phyloP scores from a whole-genome alignment of 2,113 vertebrate genomes.

The Probosciger aterrimus region DNA sequence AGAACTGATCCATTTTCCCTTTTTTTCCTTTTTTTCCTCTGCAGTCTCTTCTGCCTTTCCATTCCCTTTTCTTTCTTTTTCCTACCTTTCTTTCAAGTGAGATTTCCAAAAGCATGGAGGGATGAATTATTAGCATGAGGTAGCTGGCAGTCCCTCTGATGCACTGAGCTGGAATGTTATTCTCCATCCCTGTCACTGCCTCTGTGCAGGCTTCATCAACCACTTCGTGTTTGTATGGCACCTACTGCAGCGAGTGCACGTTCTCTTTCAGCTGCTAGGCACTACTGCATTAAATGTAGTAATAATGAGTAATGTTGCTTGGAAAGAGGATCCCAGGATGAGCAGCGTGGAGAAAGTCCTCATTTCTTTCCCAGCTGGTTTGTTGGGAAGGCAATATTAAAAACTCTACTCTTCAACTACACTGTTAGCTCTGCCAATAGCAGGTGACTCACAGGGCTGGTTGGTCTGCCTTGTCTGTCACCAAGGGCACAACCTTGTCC shows the following conservation, averaged over 20 bases:
- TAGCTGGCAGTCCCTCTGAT: neutral
- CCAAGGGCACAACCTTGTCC: neutral
- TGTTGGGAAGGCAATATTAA: neutral
- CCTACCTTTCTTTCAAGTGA: neutral
- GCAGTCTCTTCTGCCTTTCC: neutral
- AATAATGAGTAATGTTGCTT: neutral
- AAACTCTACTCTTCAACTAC: neutral
- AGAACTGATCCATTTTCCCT: neutral
- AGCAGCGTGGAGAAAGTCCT: neutral
- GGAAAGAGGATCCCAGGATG: neutral
- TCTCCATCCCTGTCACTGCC: neutral
- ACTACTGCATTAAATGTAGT: neutral
- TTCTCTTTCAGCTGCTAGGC: neutral
- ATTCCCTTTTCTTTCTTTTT: neutral
- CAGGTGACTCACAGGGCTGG: neutral
- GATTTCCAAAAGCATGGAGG: neutral
- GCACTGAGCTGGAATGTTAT: neutral
- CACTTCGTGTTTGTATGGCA: rapidly evolving
- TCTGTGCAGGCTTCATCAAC: neutral
- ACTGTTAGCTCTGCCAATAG: neutral
- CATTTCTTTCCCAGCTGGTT: neutral
- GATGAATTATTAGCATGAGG: neutral
- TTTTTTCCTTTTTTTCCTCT: neutral
- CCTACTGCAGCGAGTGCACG: rapidly evolving
- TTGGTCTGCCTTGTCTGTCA: neutral